Conservation (phyloP, 1,140 invertebrate genomes). For the Nasonia vitripennis region DNA sequence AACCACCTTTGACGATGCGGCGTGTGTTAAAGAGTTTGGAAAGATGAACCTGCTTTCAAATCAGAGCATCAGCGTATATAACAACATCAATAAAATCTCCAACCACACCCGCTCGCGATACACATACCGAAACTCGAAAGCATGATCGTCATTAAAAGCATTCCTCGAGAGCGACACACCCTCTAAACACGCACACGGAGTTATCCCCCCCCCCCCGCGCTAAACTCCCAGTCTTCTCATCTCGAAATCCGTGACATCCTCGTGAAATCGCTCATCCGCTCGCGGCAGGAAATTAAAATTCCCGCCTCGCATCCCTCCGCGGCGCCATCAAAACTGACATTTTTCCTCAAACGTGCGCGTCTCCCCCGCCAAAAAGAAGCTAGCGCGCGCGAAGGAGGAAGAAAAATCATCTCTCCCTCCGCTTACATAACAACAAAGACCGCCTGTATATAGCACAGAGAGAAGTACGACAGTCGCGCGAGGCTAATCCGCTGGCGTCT, state of each 20-base stretch:
- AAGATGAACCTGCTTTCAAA: background rate
- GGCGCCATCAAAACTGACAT: constrained; percentile 33
- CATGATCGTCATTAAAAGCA: background rate
- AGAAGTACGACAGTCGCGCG: constrained; percentile 20
- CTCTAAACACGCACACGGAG: background rate
- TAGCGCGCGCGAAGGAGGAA: background rate
- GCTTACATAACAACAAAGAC: constrained; percentile 45
- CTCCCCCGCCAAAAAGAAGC: background rate
- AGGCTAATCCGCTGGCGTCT: constrained; percentile 44
- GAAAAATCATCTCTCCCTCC: constrained; percentile 6
- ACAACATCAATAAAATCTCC: background rate
- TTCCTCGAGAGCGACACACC: background rate
- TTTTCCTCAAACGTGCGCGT: constrained; percentile 13
- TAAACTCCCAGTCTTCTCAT: background rate
- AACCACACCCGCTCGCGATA: background rate
- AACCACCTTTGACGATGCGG: no score
- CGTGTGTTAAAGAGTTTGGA: no score
- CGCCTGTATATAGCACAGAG: background rate
- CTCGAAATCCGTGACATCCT: constrained; percentile 3
- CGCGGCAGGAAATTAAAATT: constrained; percentile 46
- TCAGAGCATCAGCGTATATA: background rate
- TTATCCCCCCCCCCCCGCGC: background rate
- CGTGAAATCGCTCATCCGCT: constrained; percentile 42
- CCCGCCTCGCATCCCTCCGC: constrained; percentile 23
- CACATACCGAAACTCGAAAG: background rate